Evolutionary conservation across 2,797 vertebrate genomes (phyloP), one percentile per base, ranked within the genome.

Genomic region (Pipistrellus pipistrellus): DNA sequence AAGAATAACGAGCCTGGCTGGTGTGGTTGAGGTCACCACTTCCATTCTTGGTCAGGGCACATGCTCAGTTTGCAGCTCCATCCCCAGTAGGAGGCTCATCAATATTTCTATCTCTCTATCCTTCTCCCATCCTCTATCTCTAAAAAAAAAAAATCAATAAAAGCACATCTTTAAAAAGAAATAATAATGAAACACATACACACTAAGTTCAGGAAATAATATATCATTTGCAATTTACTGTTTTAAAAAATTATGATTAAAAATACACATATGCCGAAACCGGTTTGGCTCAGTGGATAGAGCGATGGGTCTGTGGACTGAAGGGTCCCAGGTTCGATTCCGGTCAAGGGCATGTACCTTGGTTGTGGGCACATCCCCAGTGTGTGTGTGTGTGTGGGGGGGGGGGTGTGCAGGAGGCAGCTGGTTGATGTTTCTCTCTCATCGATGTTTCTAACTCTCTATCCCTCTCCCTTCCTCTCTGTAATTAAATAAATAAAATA

Each of bases 201-300:
- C 64, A 69, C 75, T 55, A 85, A 46, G 20, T 64, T 90, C 55
- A 84, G 44, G 20, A 48, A 76, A 11, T 81, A 86, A 82, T 53
- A 83, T 17, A 76, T 25, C 6, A 89, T 73, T 64, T 85, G n/a
- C 10, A 41, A 85, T 66, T 87, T 92, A 85, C 38, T 69, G 81
- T 84, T 66, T 21, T 27, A 80, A 57, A n/a, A 30, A 15, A 6
- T 12, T 76, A 12, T 92, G n/a, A 1, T 69, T 62, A 85, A 53
- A 91, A 76, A 17, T 27, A 53, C 7, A 41, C 18, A 75, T 53
- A 41, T 41, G 14, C 12, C 3, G 4, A 48, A 48, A 48, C 46
- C 4, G 11, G 46, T 48, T 48, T 14, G 46, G 46, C 13, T 41
- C 38, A 41, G 38, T 41, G 38, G 38, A 41, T 41, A 41, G 38